Conservation (phyloP, 2,888 invertebrate genomes). For the Hypselothyrea guttata region DNA sequence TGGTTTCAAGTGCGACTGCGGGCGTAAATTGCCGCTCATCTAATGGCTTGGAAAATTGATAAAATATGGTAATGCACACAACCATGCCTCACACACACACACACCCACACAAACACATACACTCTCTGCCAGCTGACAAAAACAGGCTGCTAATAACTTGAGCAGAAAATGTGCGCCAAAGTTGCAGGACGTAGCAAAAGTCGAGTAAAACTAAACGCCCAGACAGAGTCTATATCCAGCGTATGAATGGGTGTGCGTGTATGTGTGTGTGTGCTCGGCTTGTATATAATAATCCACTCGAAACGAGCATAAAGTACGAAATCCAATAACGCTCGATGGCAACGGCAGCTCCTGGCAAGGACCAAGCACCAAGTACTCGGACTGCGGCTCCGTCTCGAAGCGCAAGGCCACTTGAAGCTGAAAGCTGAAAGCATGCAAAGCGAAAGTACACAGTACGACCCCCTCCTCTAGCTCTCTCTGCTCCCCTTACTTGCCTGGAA, state of each 20-base stretch:
- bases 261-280: conserved; percentile 46
- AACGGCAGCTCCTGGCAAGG: conserved; percentile 65
- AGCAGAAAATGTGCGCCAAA: conserved; percentile 76
- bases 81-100: conserved; percentile 43
- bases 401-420: conserved; percentile 52
- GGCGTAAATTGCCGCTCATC: conserved; percentile 75
- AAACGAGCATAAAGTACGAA: conserved; percentile 75
- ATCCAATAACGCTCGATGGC: conserved; percentile 78
- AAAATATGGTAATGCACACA: conserved; percentile 78
- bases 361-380: conserved; percentile 30
- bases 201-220: conserved; percentile 69
- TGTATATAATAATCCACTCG: conserved; percentile 78
- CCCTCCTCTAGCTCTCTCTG: neutral
- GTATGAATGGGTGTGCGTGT: conserved; percentile 17
- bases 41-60: conserved; percentile 80
- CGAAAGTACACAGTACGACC: conserved; percentile 50
- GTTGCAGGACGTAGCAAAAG: conserved; percentile 76
- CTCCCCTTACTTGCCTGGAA: conserved; percentile 83
- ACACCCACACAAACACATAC: conserved; percentile 32
- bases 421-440: conserved; percentile 72
- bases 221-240: conserved; percentile 18
- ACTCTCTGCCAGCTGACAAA: conserved; percentile 65
- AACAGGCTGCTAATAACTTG: conserved; percentile 77
- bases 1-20: conserved; percentile 74
- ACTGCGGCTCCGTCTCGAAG: conserved; percentile 39